phyloP scores from a whole-genome alignment of 2,113 vertebrate species.

The Thinocorus orbignyianus region DNA sequence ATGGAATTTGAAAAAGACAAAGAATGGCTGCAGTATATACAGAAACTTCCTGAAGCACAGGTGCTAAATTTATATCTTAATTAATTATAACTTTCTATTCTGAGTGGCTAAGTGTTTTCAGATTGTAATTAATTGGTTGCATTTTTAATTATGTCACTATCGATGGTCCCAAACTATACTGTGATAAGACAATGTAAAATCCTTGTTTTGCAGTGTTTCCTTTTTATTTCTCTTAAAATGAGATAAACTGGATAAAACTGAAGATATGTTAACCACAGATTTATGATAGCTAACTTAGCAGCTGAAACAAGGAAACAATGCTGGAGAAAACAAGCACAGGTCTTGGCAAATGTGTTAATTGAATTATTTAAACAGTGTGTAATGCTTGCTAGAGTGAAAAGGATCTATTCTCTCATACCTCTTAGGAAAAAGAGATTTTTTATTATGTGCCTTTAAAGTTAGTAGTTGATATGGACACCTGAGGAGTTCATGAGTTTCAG shows the following conservation, averaged over 20 bases:
- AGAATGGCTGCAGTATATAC: conserved; percentile 83
- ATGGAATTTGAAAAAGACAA: conserved; percentile 75
- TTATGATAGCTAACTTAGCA: conserved; percentile 51
- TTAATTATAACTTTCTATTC: conserved; percentile 6
- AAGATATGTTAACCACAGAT: conserved; percentile 43
- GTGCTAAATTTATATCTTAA: conserved; percentile 64
- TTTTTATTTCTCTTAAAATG: conserved; percentile 39
- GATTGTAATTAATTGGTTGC: not conserved
- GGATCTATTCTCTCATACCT: conserved; percentile 71
- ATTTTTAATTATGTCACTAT: not conserved
- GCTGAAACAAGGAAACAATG: conserved; percentile 37
- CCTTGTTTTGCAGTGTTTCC: not conserved
- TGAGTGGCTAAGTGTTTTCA: not conserved
- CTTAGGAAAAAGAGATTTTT: conserved; percentile 74
- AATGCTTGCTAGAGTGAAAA: conserved; percentile 65
- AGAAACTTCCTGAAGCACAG: conserved; percentile 87
- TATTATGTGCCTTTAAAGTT: conserved; percentile 82
- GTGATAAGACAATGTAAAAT: not conserved
- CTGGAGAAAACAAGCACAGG: conserved; percentile 38
- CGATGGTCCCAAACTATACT: not conserved
- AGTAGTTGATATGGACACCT: conserved; percentile 84
- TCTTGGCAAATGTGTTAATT: conserved; percentile 78
- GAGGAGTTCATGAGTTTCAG: conserved; percentile 84
- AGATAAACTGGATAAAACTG: not conserved
- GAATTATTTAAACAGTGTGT: conserved; percentile 73